Conservation (phyloP, 2,113 vertebrate species). For the Neomonachus schauinslandi region DNA sequence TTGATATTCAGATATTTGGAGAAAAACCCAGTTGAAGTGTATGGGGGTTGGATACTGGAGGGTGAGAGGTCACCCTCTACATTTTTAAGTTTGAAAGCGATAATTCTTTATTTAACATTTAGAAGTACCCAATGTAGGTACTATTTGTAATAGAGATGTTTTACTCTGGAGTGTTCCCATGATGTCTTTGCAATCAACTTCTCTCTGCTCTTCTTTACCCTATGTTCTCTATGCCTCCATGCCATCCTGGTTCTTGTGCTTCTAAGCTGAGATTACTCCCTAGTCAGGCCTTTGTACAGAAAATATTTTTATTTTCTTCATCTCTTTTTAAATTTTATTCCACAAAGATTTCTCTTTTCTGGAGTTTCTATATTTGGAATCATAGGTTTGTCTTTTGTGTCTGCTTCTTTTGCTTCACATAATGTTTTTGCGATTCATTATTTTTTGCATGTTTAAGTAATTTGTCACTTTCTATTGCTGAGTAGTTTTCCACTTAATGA, state of each 20-base stretch:
- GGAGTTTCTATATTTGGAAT: background rate
- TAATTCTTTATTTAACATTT: background rate
- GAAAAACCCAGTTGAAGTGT: background rate
- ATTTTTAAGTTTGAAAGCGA: background rate
- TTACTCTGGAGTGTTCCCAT: background rate
- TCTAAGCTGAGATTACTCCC: background rate
- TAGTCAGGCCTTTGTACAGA: background rate
- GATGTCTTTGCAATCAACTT: background rate
- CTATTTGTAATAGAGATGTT: background rate
- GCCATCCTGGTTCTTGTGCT: too few relatives aligned
- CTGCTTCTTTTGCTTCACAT: background rate
- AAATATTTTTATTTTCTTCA: background rate
- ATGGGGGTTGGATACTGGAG: background rate
- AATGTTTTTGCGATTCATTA: background rate
- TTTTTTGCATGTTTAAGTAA: background rate
- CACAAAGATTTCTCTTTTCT: background rate
- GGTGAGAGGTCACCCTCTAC: background rate
- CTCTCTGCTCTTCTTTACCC: background rate
- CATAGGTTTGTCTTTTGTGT: background rate
- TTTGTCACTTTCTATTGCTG: background rate
- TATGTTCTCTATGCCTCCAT: background rate
- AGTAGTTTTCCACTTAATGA: background rate
- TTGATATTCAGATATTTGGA: background rate
- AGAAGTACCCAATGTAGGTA: background rate
- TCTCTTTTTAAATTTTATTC: background rate